These are phyloP conservation scores for Oligia strigilis DNA, from an alignment of 2,888 invertebrate species.

Conservation along the genomic window DNA sequence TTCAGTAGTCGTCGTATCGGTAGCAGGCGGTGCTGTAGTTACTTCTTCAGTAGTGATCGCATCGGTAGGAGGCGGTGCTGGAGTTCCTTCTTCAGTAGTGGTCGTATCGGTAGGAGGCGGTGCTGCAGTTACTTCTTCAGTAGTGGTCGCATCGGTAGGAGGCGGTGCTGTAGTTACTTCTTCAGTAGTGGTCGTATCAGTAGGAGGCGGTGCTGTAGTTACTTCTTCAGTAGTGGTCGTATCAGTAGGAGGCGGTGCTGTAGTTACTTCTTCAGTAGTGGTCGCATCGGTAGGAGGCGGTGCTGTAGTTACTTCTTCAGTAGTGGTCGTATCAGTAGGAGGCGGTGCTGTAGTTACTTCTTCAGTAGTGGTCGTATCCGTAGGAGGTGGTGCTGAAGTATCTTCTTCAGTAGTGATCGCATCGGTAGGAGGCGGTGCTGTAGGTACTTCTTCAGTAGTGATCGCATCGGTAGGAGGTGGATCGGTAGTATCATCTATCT, in stretches of 20 bases:
- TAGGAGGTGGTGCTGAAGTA: neutral
- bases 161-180: neutral
- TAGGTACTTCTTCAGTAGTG: neutral
- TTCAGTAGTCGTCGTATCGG: neutral
- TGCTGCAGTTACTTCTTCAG: neutral
- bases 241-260: neutral
- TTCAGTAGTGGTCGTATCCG: neutral
- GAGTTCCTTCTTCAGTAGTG: neutral
- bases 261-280: neutral
- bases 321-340: neutral
- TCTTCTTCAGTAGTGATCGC: neutral
- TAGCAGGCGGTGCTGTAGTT: neutral
- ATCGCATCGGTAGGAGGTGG: neutral
- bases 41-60: neutral
- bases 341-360: neutral
- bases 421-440: neutral
- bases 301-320: neutral
- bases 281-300: neutral
- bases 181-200: neutral
- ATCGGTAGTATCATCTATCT: constrained; percentile 44
- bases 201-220: neutral
- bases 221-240: neutral
- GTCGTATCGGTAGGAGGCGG: neutral
- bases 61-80: neutral
- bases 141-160: neutral